Conservation (phyloP, 2,888 invertebrate species). For the Cabera pusaria region DNA sequence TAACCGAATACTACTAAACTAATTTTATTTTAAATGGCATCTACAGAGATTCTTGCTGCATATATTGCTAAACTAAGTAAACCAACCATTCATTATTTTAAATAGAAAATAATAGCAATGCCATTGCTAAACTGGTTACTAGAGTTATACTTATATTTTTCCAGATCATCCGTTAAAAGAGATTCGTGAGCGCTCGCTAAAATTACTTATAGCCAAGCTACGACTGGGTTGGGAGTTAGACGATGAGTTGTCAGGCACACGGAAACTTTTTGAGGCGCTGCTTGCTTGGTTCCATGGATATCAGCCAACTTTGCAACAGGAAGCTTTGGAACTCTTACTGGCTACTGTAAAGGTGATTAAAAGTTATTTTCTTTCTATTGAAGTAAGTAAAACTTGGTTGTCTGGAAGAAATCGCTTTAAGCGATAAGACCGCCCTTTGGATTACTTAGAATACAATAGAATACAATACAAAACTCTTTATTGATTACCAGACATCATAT, state of each 20-base stretch:
- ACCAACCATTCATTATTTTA: no score
- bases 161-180: conserved; percentile 82
- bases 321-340: conserved; percentile 83
- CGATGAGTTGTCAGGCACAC: conserved; percentile 83
- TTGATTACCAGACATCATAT: no score
- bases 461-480: no score
- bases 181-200: conserved; percentile 82
- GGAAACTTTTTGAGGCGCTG: conserved; percentile 83
- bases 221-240: conserved; percentile 84
- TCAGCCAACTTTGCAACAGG: conserved; percentile 76
- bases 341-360: conserved; percentile 83
- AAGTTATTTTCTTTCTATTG: no score
- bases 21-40: conserved; percentile 28
- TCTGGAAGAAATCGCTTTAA: no score
- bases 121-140: neutral
- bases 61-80: conserved; percentile 67
- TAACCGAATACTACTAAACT: no score
- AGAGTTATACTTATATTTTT: conserved; percentile 20
- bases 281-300: conserved; percentile 85
- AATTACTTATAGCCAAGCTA: conserved; percentile 84
- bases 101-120: no score
- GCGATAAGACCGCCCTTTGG: no score
- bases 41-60: conserved; percentile 35
- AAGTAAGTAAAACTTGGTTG: no score
- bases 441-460: no score